Conservation (phyloP, 2,113 vertebrate species). For the Galbula dea region DNA sequence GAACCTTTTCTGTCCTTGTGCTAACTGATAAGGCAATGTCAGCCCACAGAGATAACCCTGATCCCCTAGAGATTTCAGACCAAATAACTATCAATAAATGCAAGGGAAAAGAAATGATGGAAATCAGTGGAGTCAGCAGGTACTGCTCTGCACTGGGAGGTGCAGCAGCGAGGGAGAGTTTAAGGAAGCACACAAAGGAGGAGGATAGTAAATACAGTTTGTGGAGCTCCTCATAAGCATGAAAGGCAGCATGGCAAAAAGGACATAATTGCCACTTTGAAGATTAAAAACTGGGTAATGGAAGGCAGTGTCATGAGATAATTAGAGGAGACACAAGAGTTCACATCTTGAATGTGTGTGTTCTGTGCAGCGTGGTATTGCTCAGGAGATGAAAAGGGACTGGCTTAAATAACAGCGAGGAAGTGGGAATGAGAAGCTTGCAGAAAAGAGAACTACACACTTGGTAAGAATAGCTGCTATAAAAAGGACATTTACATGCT, state of each 20-base stretch:
- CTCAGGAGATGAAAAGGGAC: not conserved
- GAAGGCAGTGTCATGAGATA: not conserved
- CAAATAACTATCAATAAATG: not conserved
- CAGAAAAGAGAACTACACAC: conserved; percentile 54
- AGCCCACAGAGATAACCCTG: not conserved
- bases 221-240: not conserved
- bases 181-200: not conserved
- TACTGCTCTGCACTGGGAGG: not conserved
- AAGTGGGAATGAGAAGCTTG: conserved; percentile 32
- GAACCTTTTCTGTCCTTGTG: not conserved
- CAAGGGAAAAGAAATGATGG: too few species aligned
- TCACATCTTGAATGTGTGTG: not conserved
- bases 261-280: not conserved
- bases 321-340: not conserved
- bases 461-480: conserved; percentile 34
- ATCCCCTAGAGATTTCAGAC: not conserved
- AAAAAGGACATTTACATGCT: conserved; percentile 39
- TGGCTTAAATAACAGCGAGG: conserved; percentile 28
- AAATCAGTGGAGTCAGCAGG: not conserved
- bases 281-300: not conserved
- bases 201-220: not conserved
- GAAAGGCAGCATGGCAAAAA: not conserved
- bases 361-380: not conserved
- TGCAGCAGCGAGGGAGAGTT: conserved; percentile 2
- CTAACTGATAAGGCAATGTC: not conserved